phyloP scores from a whole-genome alignment of 2,113 vertebrate species.

The Caranx ignobilis region DNA sequence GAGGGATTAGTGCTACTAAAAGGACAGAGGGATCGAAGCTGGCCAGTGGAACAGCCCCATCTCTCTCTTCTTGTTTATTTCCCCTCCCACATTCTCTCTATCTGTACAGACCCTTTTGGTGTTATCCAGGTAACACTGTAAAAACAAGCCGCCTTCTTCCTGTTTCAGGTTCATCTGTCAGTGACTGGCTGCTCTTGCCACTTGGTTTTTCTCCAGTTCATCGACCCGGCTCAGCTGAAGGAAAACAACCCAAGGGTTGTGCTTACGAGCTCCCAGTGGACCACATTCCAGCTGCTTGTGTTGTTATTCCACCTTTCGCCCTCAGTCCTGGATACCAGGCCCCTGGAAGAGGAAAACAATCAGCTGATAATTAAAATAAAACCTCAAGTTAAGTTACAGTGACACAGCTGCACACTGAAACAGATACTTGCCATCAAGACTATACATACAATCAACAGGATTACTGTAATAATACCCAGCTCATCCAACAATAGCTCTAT shows the following conservation, averaged over 20 bases:
- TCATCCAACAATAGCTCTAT: background rate
- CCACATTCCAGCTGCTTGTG: conserved; percentile 59
- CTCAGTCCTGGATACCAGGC: conserved; percentile 47
- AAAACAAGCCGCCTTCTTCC: conserved; percentile 41
- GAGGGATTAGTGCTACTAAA: conserved; percentile 77
- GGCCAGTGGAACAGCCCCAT: conserved; percentile 26
- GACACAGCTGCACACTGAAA: conserved; percentile 3
- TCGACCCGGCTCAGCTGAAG: conserved; percentile 26
- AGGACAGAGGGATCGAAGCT: conserved; percentile 53
- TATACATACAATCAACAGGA: background rate
- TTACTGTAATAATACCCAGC: background rate
- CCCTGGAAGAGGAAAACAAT: conserved; percentile 59
- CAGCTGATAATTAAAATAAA: conserved; percentile 25
- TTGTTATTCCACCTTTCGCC: conserved; percentile 53
- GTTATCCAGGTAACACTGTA: conserved; percentile 29
- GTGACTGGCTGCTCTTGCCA: conserved; percentile 32
- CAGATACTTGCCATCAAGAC: background rate
- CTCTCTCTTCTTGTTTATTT: conserved; percentile 22
- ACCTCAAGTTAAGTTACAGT: background rate
- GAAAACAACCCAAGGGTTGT: conserved; percentile 40
- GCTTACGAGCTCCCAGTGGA: conserved; percentile 37
- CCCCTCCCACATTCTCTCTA: conserved; percentile 9
- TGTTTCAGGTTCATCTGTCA: conserved; percentile 4
- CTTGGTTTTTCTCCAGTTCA: conserved; percentile 54
- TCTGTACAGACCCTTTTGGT: background rate